Conservation (phyloP, 1,140 invertebrate species). For the Tachypleus tridentatus region DNA sequence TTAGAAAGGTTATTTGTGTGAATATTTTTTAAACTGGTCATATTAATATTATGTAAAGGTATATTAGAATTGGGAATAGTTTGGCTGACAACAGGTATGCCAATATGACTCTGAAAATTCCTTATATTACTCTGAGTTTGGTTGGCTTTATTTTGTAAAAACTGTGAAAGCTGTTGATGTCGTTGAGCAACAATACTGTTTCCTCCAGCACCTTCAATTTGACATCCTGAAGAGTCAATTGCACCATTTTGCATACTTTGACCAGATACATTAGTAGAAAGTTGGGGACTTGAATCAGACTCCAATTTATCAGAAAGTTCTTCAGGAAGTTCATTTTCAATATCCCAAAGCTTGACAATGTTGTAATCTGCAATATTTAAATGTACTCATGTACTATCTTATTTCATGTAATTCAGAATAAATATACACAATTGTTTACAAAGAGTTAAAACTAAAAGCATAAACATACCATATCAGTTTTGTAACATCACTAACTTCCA, state of each 20-base stretch:
- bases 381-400: no score
- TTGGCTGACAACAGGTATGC: not conserved
- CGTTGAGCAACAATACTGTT: not conserved
- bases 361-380: not conserved
- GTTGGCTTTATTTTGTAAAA: not conserved
- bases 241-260: constrained; percentile 2
- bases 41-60: not conserved
- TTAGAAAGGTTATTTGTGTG: not conserved
- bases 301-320: not conserved
- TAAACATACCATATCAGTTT: no score
- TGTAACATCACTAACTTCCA: no score
- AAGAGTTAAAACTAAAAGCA: no score
- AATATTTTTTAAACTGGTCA: not conserved
- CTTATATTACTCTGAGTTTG: no score
- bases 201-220: not conserved
- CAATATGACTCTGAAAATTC: not conserved
- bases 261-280: not conserved
- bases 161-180: not conserved
- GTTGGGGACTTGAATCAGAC: not conserved
- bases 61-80: not conserved
- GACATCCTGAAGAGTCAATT: not conserved
- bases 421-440: no score
- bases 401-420: no score
- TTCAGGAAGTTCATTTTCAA: not conserved
- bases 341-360: not conserved